Evolutionary conservation across 2,888 invertebrate genomes (phyloP).

Genomic region (Odontocerum albicorne): DNA sequence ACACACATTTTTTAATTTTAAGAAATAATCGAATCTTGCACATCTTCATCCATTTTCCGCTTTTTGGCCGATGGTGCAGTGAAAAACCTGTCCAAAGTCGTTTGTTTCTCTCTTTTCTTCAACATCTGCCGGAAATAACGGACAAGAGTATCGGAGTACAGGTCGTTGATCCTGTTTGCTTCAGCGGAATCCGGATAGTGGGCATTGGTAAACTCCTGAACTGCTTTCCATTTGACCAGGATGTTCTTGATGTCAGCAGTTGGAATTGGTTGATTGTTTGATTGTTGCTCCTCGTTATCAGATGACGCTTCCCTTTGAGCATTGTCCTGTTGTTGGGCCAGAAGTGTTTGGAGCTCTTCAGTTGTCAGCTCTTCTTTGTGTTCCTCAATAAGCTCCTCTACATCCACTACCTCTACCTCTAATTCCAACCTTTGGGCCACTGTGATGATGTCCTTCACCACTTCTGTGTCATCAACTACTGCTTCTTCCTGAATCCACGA

Average conservation of each 20-base stretch:
- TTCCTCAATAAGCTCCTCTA: constrained; percentile 23
- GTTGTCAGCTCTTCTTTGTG: constrained; percentile 31
- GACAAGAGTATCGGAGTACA: constrained; percentile 6
- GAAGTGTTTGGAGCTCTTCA: constrained; percentile 32
- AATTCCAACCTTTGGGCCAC: constrained; percentile 28
- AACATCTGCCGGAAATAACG: no score
- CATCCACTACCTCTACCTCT: constrained; percentile 27
- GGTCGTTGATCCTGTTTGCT: constrained; percentile 1
- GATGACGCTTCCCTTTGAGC: constrained; percentile 32
- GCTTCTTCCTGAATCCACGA: constrained; percentile 17
- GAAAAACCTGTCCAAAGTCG: no score
- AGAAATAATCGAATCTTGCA: no score
- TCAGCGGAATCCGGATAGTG: background rate
- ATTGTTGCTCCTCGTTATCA: constrained; percentile 30
- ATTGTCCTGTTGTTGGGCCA: constrained; percentile 31
- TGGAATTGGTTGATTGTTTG: constrained; percentile 30
- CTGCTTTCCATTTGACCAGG: constrained; percentile 28
- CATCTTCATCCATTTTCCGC: no score
- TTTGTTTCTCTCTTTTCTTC: no score
- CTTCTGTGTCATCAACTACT: constrained; percentile 14
- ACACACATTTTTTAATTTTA: no score
- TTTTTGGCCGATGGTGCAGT: no score
- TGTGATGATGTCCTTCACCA: constrained; percentile 30
- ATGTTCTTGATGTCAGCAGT: constrained; percentile 33
- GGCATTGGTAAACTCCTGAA: background rate